Evolutionary conservation across 2,888 invertebrate species (phyloP).

Genomic region (Sympetrum striolatum): DNA sequence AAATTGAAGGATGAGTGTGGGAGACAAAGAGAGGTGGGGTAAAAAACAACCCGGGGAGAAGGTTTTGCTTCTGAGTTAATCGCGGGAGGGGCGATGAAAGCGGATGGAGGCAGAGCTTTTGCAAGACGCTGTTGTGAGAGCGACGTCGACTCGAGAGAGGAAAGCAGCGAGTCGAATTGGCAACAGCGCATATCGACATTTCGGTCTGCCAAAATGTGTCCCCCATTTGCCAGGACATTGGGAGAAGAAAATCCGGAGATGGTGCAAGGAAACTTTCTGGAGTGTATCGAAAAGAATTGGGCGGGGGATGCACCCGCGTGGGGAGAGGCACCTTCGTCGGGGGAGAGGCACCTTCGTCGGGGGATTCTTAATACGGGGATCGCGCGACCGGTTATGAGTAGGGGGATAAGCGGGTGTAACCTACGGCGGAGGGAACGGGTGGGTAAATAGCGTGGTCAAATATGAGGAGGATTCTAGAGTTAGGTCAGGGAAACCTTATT

Average conservation of each 20-base stretch:
- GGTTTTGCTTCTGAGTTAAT: too few species aligned
- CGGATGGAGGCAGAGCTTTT: background rate
- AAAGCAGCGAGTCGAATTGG: slow-evolving; percentile 8
- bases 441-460: background rate
- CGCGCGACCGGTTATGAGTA: background rate
- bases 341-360: too few species aligned
- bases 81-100: background rate
- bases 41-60: too few species aligned
- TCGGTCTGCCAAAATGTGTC: slow-evolving; percentile 39
- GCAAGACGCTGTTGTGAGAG: background rate
- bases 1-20: background rate
- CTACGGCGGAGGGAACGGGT: background rate
- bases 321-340: too few species aligned
- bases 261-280: background rate
- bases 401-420: background rate
- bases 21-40: background rate
- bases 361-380: background rate
- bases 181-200: slow-evolving; percentile 41
- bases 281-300: background rate
- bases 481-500: slow-evolving; percentile 17
- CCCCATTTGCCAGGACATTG: slow-evolving; percentile 24
- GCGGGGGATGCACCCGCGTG: background rate
- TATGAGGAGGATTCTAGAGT: background rate
- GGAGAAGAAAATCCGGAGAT: background rate
- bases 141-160: background rate